Evolutionary conservation across 2,113 vertebrate genomes (phyloP).

Genomic region (Salvelinus alpinus): DNA sequence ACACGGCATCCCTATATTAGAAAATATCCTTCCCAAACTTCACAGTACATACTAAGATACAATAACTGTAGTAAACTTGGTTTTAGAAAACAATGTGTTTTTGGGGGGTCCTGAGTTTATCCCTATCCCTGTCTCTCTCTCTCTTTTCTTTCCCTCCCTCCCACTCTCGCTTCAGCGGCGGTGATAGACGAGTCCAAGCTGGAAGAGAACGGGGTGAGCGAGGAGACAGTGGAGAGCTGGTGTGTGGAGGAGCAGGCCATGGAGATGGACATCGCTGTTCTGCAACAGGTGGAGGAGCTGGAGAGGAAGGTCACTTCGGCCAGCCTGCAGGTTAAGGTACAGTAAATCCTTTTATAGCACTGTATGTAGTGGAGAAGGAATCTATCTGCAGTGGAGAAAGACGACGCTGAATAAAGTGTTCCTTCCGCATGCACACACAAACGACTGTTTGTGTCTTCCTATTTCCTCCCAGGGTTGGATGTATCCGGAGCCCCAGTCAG

Average conservation of each 20-base stretch:
- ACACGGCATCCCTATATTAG: too few relatives aligned
- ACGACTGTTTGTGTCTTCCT: background rate
- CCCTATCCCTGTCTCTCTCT: background rate
- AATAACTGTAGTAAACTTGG: too few relatives aligned
- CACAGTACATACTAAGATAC: too few relatives aligned
- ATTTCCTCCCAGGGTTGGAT: conserved; percentile 80
- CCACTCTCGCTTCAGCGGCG: conserved; percentile 60
- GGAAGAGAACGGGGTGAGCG: conserved; percentile 82
- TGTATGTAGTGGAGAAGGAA: too few relatives aligned
- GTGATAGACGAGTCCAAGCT: conserved; percentile 82
- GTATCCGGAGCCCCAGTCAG: conserved; percentile 83
- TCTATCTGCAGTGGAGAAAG: too few relatives aligned
- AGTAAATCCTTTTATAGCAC: background rate
- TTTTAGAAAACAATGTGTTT: too few relatives aligned
- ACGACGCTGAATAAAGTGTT: background rate
- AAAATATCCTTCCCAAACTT: too few relatives aligned
- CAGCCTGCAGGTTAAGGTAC: conserved; percentile 91
- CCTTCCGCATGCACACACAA: background rate
- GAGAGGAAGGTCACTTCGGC: conserved; percentile 90
- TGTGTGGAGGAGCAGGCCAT: conserved; percentile 92
- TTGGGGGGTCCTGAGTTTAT: too few relatives aligned
- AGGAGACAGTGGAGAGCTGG: conserved; percentile 85
- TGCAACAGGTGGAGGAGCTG: conserved; percentile 91
- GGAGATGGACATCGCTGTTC: conserved; percentile 86
- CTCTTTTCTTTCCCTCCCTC: background rate